These are phyloP conservation scores for Tenualosa ilisha DNA, from an alignment of 2,797 vertebrate species.

Conservation along the genomic window DNA sequence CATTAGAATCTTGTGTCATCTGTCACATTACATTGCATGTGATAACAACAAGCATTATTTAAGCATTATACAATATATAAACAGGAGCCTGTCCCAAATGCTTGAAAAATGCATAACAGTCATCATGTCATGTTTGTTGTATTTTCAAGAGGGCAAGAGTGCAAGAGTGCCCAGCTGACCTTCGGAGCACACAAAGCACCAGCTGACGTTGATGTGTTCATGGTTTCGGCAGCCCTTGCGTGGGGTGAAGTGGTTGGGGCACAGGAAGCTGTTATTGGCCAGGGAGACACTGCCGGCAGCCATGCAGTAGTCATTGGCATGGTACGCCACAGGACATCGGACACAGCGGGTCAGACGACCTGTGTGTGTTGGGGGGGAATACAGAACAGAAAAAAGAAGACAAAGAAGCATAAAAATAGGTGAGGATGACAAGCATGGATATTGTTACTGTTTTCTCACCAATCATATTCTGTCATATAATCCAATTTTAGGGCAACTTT, in stretches of 20 bases:
- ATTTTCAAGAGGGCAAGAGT: not conserved
- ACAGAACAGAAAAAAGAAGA: not conserved
- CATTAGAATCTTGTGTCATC: not conserved
- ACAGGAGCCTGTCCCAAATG: no score
- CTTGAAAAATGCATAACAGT: no score
- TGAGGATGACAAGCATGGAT: not conserved
- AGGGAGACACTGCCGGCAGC: constrained; percentile 93
- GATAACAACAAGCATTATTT: no score
- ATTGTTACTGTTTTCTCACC: not conserved
- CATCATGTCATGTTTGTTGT: no score
- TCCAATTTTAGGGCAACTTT: not conserved
- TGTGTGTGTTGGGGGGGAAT: no score
- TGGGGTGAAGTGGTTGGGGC: constrained; percentile 95
- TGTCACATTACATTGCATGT: not conserved
- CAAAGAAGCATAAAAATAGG: not conserved
- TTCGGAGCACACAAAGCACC: constrained; percentile 99
- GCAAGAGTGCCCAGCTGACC: constrained; percentile 69
- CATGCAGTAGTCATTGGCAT: constrained; percentile 95
- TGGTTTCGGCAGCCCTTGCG: constrained; percentile 96
- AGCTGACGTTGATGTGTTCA: constrained; percentile 98
- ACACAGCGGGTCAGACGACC: constrained; percentile 95
- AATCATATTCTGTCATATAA: not conserved
- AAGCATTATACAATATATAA: no score
- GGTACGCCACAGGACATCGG: constrained; percentile 95
- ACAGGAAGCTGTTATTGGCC: constrained; percentile 97